These are phyloP conservation scores for Lasioglossum malachurum DNA, from an alignment of 2,888 invertebrate species.

Conservation along the genomic window DNA sequence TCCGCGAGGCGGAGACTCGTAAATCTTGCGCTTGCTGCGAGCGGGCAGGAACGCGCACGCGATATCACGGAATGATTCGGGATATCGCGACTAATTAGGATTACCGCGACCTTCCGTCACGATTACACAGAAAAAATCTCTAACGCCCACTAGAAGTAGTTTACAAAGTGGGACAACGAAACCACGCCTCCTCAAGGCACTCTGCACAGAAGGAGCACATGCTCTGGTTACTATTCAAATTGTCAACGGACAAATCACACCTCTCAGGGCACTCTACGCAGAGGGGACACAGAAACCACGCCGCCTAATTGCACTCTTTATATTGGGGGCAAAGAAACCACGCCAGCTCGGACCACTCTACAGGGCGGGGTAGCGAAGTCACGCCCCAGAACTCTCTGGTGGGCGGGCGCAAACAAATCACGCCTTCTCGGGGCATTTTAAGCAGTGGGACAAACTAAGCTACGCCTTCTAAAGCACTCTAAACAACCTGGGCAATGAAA, in stretches of 20 bases:
- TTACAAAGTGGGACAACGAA: background rate
- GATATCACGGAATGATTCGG: background rate
- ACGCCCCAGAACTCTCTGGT: background rate
- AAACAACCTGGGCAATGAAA: background rate
- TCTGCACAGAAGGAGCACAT: background rate
- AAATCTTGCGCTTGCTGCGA: conserved; percentile 4
- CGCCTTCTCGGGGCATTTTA: too few species aligned
- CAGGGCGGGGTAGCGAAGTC: background rate
- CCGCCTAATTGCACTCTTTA: too few species aligned
- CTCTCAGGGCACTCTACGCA: background rate
- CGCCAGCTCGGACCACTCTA: background rate
- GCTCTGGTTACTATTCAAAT: background rate
- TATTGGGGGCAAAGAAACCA: too few species aligned
- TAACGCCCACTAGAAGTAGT: background rate
- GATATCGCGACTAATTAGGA: background rate
- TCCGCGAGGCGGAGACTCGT: conserved; percentile 13
- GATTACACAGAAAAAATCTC: background rate
- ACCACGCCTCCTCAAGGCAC: background rate
- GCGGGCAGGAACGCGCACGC: background rate
- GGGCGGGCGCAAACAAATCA: background rate
- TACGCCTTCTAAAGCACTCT: background rate
- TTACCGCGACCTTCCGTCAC: background rate
- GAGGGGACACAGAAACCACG: background rate
- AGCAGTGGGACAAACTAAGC: background rate
- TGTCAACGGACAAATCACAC: background rate